Evolutionary conservation across 1,140 invertebrate species (phyloP), one percentile per base, ranked within the genome.

Genomic region (Caenorhabditis elegans): DNA sequence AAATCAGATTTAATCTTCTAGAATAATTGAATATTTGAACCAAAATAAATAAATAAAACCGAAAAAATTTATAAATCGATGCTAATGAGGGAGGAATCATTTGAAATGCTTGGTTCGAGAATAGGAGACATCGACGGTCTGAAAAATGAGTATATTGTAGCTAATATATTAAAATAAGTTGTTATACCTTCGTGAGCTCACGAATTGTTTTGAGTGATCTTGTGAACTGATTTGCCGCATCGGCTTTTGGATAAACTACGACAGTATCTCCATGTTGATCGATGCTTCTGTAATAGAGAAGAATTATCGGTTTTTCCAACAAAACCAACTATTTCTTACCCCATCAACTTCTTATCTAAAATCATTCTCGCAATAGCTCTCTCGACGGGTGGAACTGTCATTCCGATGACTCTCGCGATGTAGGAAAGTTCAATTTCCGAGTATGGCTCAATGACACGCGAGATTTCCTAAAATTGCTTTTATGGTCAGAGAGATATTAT

Each of bases 321-420:
- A 43, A 15, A n/a, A n/a, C n/a, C n/a, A n/a, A n/a, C n/a, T n/a
- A 10, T 34, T 22, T 36, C 26, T 19, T 22, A 70, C 60, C 60
- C 60, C 8, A 70, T 11, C 19, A 70, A 13, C 90, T 99, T 99
- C 86, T 97, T 96, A 90, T 99, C 98, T 87, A 99, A 91, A 90
- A 99, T 99, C 98, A 99, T 99, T 91, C 99, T 97, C 28, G 97
- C 98, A n/a, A 99, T 91, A 91, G 99, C 99, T 91, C 97, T 97
- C 90, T 99, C 98, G 53, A 99, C 43, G 5, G 31, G 51, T 47
- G 39, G 65, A 8, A 39, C 31, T 4, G 46, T 60, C 80, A 81
- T 24, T 28, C 60, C 36, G 46, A 81, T 46, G 6, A 70, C 60
- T 48, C 60, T 51, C 17, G 49, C 80, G 2, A 81, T 55, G 80